A percentile compares a stretch with the other conserved stretches of the same genome.
Evolutionary conservation across 2,888 invertebrate genomes (phyloP).

Genomic region (Orthosia gracilis): DNA sequence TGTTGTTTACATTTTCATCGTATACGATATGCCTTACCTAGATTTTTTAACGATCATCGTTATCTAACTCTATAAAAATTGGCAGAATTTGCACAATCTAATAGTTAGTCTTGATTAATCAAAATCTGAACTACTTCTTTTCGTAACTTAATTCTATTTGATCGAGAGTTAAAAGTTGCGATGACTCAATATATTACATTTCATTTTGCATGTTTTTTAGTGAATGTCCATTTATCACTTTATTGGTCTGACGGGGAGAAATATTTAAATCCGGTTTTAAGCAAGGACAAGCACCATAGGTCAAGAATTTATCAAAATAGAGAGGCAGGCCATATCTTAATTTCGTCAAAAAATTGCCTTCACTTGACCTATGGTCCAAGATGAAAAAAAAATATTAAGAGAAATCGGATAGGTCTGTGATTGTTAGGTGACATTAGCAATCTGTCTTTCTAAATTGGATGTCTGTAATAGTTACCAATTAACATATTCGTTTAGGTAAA

Average conservation of each 20-base stretch:
- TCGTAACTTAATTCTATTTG: not conserved
- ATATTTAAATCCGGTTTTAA: slow-evolving; percentile 41
- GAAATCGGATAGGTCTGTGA: slow-evolving; percentile 6
- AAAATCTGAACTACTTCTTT: not conserved
- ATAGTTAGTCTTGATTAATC: not conserved
- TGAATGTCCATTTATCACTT: slow-evolving; percentile 25
- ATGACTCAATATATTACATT: slow-evolving; percentile 16
- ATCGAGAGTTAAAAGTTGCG: slow-evolving; percentile 3
- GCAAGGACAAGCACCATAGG: slow-evolving; percentile 36
- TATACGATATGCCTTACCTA: not conserved
- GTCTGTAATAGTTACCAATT: not conserved
- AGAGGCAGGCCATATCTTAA: slow-evolving; percentile 15
- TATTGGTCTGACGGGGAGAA: slow-evolving; percentile 13
- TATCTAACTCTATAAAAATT: not conserved
- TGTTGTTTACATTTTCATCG: not conserved
- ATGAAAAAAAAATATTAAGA: slow-evolving; percentile 3
- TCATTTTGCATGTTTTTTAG: slow-evolving; percentile 12
- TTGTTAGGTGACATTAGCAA: slow-evolving; percentile 3
- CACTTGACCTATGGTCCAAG: slow-evolving; percentile 8
- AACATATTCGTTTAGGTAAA: not conserved
- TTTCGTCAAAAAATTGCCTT: slow-evolving; percentile 4
- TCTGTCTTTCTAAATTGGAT: slow-evolving; percentile 19
- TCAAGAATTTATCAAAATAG: slow-evolving; percentile 23
- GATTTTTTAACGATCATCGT: not conserved
- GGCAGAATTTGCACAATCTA: not conserved